Conservation (phyloP, 2,113 vertebrate species). For the Phocoena phocoena region DNA sequence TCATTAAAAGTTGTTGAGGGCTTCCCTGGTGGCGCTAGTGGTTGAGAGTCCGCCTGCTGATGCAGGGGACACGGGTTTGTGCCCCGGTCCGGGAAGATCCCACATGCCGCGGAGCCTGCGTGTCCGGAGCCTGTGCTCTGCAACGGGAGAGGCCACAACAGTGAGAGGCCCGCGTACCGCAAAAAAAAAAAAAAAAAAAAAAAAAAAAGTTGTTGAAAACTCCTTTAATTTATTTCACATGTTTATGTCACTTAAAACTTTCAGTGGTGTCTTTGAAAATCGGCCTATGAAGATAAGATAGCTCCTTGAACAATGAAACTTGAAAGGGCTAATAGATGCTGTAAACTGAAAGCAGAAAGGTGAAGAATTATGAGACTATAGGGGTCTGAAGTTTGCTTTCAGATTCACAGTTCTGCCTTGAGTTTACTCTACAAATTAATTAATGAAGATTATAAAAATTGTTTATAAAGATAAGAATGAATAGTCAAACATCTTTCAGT, state of each 20-base stretch:
- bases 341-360: background rate
- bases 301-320: background rate
- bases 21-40: too few relatives aligned
- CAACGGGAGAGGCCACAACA: too few relatives aligned
- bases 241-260: background rate
- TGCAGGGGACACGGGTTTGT: too few relatives aligned
- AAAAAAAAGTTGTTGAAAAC: background rate
- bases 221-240: background rate
- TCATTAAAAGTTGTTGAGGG: background rate
- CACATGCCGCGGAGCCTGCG: too few relatives aligned
- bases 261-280: background rate
- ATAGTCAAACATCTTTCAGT: background rate
- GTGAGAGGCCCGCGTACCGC: too few relatives aligned
- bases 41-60: too few relatives aligned
- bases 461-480: background rate
- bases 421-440: background rate
- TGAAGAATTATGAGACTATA: background rate
- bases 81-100: too few relatives aligned
- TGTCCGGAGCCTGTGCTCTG: too few relatives aligned
- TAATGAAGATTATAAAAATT: background rate
- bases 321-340: background rate
- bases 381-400: background rate
- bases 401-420: background rate
- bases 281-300: background rate
- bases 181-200: too few relatives aligned